Percentiles rank a stretch among this genome's conserved stretches.
These are phyloP conservation scores for Prietella phreatophila DNA, from an alignment of 2,113 vertebrate genomes.

Conservation along the genomic window DNA sequence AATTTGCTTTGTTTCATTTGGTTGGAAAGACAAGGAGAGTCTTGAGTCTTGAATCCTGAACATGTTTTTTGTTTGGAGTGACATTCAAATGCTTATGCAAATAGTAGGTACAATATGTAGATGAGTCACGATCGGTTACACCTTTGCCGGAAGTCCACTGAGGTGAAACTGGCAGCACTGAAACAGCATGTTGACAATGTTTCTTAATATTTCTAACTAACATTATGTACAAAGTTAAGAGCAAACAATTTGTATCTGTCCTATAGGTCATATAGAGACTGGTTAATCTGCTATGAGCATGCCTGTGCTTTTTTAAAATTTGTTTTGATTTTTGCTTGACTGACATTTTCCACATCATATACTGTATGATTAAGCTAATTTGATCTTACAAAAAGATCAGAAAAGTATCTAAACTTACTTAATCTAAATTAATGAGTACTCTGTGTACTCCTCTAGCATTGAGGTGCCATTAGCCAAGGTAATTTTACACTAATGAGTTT, in stretches of 20 bases:
- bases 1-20: constrained; percentile 6
- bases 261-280: background rate
- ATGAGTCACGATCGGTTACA: background rate
- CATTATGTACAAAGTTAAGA: background rate
- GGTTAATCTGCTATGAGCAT: background rate
- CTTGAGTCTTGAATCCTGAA: background rate
- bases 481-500: constrained; percentile 24
- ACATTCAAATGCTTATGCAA: constrained; percentile 32
- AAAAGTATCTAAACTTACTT: constrained; percentile 9
- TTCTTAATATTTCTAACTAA: background rate
- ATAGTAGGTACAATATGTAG: background rate
- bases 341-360: background rate
- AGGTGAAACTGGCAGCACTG: background rate
- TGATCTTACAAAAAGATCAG: background rate
- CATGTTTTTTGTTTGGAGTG: background rate
- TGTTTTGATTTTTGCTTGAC: background rate
- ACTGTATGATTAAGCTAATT: background rate
- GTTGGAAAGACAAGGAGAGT: background rate
- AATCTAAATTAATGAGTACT: background rate
- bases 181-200: background rate
- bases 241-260: background rate
- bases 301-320: background rate
- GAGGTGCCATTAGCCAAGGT: constrained; percentile 3
- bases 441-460: background rate
- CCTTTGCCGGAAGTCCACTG: background rate